Conservation (phyloP, 2,113 vertebrate genomes). For the Strigops habroptila region DNA sequence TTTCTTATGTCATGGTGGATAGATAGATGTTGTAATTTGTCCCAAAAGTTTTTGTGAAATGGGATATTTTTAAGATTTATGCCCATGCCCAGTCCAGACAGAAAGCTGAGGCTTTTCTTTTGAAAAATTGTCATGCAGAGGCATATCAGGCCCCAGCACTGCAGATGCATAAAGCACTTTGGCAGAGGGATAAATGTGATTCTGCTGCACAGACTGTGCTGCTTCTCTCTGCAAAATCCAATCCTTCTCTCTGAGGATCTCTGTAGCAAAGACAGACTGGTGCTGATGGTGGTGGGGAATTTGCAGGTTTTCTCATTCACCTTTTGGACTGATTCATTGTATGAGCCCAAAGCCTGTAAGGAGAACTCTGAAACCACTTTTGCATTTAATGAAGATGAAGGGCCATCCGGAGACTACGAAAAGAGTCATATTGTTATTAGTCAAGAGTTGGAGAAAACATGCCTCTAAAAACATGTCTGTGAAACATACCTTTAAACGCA, state of each 20-base stretch:
- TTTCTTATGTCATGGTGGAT: not conserved
- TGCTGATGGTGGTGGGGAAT: not conserved
- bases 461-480: not conserved
- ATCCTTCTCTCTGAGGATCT: not conserved
- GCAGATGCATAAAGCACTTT: not conserved
- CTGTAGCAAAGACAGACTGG: not conserved
- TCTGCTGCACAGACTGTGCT: not conserved
- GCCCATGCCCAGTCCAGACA: not conserved
- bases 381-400: not conserved
- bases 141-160: not conserved
- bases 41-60: not conserved
- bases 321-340: not conserved
- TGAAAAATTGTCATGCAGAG: slow-evolving; percentile 15
- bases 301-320: not conserved
- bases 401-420: not conserved
- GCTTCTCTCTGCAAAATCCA: not conserved
- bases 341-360: not conserved
- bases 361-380: not conserved
- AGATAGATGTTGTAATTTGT: not conserved
- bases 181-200: slow-evolving; percentile 8
- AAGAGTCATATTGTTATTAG: not conserved
- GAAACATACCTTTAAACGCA: not conserved
- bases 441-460: not conserved
- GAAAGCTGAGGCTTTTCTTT: not conserved
- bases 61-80: not conserved